These are phyloP conservation scores for Lepus europaeus DNA, from an alignment of 2,113 vertebrate species.

Conservation along the genomic window DNA sequence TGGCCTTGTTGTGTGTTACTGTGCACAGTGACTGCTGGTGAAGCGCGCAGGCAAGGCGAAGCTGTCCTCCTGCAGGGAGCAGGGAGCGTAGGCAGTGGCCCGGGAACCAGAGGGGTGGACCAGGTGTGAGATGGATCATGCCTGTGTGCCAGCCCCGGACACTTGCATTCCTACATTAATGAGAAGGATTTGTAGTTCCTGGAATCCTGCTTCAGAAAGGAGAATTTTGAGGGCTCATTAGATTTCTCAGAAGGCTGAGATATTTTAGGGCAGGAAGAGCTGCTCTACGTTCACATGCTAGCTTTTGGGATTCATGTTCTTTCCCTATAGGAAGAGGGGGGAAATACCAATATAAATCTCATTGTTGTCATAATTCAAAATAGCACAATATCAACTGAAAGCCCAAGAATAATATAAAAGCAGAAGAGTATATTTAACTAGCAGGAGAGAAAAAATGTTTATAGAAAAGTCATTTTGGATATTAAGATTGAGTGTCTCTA, in stretches of 20 bases:
- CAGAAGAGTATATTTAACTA: neutral
- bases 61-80: neutral
- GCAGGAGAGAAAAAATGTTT: slow-evolving; percentile 4
- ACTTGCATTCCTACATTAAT: neutral
- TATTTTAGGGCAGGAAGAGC: neutral
- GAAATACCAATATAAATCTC: neutral
- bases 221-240: neutral
- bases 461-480: slow-evolving; percentile 11
- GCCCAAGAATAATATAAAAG: slow-evolving; percentile 4
- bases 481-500: neutral
- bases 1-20: slow-evolving; percentile 24
- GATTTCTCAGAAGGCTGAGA: slow-evolving; percentile 25
- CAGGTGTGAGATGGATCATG: neutral
- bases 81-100: too few relatives aligned
- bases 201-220: neutral
- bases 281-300: slow-evolving; percentile 23
- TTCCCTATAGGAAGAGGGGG: neutral
- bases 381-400: neutral
- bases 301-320: neutral
- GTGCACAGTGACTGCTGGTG: neutral
- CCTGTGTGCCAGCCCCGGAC: neutral
- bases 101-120: too few relatives aligned
- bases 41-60: slow-evolving; percentile 27
- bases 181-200: neutral
- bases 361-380: neutral